Evolutionary conservation across 2,888 invertebrate genomes (phyloP).

Genomic region (Sarcophaga subvicina): DNA sequence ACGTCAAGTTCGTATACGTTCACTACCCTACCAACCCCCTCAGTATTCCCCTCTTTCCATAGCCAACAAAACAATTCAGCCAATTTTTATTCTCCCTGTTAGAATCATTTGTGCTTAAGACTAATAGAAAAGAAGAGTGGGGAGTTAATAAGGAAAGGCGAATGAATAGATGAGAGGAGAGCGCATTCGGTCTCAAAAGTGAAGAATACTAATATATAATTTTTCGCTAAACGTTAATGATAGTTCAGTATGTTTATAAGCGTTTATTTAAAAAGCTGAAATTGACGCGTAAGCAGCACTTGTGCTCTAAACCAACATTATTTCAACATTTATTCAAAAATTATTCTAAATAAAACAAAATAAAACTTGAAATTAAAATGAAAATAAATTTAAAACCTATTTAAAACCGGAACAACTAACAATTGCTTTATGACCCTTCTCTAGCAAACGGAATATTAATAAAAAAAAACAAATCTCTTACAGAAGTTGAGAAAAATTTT

Average conservation of each 20-base stretch:
- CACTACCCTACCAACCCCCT: conserved; percentile 25
- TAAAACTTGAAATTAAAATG: conserved; percentile 36
- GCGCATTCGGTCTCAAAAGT: conserved; percentile 37
- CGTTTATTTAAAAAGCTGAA: conserved; percentile 72
- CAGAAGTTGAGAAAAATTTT: conserved; percentile 18
- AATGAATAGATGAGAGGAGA: conserved; percentile 44
- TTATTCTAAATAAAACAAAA: not conserved
- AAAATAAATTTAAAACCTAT: conserved; percentile 34
- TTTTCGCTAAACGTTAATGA: conserved; percentile 65
- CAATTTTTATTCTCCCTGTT: conserved; percentile 14
- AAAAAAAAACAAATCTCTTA: conserved; percentile 18
- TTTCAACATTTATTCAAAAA: conserved; percentile 1
- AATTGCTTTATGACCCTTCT: not conserved
- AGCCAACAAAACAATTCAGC: not conserved
- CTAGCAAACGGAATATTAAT: not conserved
- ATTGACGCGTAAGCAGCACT: conserved; percentile 71
- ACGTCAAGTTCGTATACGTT: conserved; percentile 38
- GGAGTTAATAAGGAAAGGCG: conserved; percentile 24
- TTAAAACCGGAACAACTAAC: conserved; percentile 3
- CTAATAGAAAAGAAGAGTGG: conserved; percentile 23
- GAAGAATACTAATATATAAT: conserved; percentile 28
- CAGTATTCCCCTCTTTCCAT: conserved; percentile 20
- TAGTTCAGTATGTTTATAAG: conserved; percentile 65
- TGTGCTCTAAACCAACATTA: conserved; percentile 50
- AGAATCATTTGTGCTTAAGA: conserved; percentile 24